Evolutionary conservation across 1,140 invertebrate species (phyloP), one percentile per base, ranked within the genome.

Genomic region (Oryzaephilus surinamensis): DNA sequence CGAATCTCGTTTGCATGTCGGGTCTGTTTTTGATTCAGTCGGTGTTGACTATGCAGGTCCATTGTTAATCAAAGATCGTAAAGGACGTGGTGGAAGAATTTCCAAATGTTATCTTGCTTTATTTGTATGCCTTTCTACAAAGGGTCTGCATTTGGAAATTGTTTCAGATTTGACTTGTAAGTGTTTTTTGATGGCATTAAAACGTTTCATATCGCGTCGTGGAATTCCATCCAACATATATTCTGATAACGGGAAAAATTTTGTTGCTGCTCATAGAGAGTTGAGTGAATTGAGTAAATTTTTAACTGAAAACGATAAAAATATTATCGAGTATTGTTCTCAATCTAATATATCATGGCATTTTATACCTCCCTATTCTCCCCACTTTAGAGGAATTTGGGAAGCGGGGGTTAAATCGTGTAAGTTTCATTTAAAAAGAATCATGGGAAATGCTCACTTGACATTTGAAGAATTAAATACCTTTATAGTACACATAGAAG

Each of bases 41-140:
- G 48, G 55, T n/a, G 34, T 60, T 1, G 60, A 66, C 43, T 63
- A 58, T 29, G 54, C 54, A 3, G 62, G 61, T 19, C 61, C 57
- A 7, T 32, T 38, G 10, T 6, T 41, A 38, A 45, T 48, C 12
- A 44, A 35, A 16, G 32, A 38, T 6, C 28, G 29, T 17, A 29
- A 21, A 10, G 10, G 41, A 33, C 29, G 31, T 4, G 42, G 46
- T 1, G 38, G 47, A 24, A 40, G 38, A 8, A 23, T 21, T 0
- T 42, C 29, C 1, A 65, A 65, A 39, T 30, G 33, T 6, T 63
- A 55, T 33, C 49, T 66, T 4, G 49, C 50, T 0, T 7, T 64
- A 11, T 65, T 65, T 19, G 55, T 58, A 0, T 63, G 61, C 13
- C 32, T 56, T 0, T 38, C 45, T 0, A 59, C 51, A 0, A 48